phyloP scores from a whole-genome alignment of 1,140 invertebrate species.

The Adelges cooleyi region DNA sequence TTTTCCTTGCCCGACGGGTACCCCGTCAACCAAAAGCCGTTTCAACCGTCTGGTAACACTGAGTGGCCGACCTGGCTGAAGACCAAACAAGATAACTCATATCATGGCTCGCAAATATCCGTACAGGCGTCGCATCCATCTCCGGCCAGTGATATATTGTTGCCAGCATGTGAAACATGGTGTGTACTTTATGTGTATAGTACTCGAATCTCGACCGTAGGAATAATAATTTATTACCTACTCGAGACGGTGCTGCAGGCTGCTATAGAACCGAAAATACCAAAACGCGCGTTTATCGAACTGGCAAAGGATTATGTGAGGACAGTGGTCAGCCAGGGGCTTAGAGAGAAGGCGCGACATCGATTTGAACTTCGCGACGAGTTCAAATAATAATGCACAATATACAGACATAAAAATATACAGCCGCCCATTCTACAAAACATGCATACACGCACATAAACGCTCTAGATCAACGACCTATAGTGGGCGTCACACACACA shows the following conservation, averaged over 20 bases:
- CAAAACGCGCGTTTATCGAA: neutral
- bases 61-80: neutral
- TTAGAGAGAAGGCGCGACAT: neutral
- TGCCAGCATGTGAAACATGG: too few relatives aligned
- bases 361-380: neutral
- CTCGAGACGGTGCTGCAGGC: neutral
- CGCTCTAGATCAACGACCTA: slow-evolving; percentile 9
- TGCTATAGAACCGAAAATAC: neutral
- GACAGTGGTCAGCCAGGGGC: neutral
- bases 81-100: slow-evolving; percentile 3
- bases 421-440: too few relatives aligned
- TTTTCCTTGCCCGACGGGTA: too few relatives aligned
- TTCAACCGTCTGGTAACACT: too few relatives aligned
- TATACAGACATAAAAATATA: neutral
- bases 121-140: neutral
- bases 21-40: too few relatives aligned
- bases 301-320: too few relatives aligned
- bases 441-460: neutral
- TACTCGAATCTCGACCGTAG: neutral
- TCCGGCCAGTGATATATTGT: too few relatives aligned
- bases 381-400: neutral
- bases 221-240: neutral
- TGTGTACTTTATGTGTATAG: slow-evolving; percentile 1
- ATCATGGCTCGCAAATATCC: neutral
- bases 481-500: neutral